Percentiles rank a stretch among this genome's conserved stretches.
These are phyloP conservation scores for Peromyscus leucopus DNA, from an alignment of 2,113 vertebrate species.

Conservation along the genomic window DNA sequence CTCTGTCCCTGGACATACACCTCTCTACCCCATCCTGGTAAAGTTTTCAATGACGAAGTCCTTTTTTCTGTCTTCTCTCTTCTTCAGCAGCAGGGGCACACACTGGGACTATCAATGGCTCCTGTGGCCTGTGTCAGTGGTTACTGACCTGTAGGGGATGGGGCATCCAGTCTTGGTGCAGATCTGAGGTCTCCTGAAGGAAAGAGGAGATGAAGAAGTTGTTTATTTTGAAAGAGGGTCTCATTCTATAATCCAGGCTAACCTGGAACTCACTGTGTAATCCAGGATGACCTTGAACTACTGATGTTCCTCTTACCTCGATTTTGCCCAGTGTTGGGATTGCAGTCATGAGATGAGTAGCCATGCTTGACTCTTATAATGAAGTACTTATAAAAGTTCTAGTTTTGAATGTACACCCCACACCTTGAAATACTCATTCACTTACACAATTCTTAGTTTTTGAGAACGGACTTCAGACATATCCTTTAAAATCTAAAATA, in stretches of 20 bases:
- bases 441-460: neutral
- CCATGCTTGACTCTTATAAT: neutral
- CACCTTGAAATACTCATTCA: neutral
- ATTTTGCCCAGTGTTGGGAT: neutral
- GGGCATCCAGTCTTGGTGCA: neutral
- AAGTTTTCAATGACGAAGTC: too few relatives aligned
- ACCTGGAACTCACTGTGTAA: neutral
- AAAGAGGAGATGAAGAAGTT: neutral
- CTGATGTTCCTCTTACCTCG: neutral
- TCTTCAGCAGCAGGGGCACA: too few relatives aligned
- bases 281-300: neutral
- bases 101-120: neutral
- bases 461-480: neutral
- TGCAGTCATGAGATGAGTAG: neutral
- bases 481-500: neutral
- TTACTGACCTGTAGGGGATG: neutral
- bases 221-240: neutral
- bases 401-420: neutral
- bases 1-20: neutral
- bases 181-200: neutral
- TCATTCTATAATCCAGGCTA: neutral
- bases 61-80: neutral
- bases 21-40: neutral
- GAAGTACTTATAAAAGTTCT: neutral
- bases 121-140: neutral